Percentiles rank a stretch among this genome's conserved stretches.
These are phyloP conservation scores for Notothenia coriiceps DNA, from an alignment of 2,113 vertebrate species.

Conservation along the genomic window DNA sequence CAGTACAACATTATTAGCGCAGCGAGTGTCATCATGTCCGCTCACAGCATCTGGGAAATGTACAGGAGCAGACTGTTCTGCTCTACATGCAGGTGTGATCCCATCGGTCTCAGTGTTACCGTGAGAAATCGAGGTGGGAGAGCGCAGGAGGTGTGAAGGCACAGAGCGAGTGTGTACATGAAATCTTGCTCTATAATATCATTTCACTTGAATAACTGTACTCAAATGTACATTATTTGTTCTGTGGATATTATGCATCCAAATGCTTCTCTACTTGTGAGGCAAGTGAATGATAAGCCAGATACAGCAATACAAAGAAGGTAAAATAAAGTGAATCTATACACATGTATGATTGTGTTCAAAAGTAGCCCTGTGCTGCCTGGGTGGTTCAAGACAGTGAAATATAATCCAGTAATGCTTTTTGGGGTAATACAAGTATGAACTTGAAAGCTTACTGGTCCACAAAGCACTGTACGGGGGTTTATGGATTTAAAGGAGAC, in stretches of 20 bases:
- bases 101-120: slow-evolving; percentile 51
- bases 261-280: not conserved
- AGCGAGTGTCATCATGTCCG: slow-evolving; percentile 44
- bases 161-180: slow-evolving; percentile 4
- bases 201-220: slow-evolving; percentile 9
- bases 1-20: not conserved
- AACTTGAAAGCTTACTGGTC: not conserved
- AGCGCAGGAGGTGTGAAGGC: slow-evolving; percentile 64
- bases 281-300: not conserved
- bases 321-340: not conserved
- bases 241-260: not conserved
- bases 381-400: not conserved
- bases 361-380: not conserved
- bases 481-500: not conserved
- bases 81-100: slow-evolving; percentile 67
- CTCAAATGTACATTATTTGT: not conserved
- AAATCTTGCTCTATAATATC: not conserved
- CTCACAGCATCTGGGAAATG: slow-evolving; percentile 47
- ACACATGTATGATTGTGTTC: not conserved
- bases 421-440: not conserved
- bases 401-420: not conserved
- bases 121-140: slow-evolving; percentile 54
- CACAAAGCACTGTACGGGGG: not conserved
- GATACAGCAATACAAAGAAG: not conserved
- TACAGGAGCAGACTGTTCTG: slow-evolving; percentile 58